Percentiles rank a stretch among this genome's conserved stretches.
Conservation (phyloP, 35 echinoderm and acorn worm species). For the Apostichopus japonicus region DNA sequence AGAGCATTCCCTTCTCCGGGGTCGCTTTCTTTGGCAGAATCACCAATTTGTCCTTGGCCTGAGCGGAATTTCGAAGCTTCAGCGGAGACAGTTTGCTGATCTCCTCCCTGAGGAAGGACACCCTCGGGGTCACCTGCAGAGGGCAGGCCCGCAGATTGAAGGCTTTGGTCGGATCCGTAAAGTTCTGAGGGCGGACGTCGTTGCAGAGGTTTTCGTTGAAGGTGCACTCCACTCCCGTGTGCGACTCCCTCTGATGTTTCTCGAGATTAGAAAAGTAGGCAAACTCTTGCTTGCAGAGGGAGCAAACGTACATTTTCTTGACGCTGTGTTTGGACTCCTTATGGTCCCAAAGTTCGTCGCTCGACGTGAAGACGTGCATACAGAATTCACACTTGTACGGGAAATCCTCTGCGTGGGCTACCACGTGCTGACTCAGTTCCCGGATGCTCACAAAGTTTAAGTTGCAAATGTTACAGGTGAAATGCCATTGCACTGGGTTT, state of each 20-base stretch:
- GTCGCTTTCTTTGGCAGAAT: slow-evolving; percentile 44
- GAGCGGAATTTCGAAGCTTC: slow-evolving; percentile 57
- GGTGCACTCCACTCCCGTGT: slow-evolving; percentile 56
- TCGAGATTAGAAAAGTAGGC: slow-evolving; percentile 88
- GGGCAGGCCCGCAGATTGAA: slow-evolving; percentile 29
- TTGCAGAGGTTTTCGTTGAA: slow-evolving; percentile 70
- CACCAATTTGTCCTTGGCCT: background rate
- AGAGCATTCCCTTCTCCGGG: slow-evolving; percentile 68
- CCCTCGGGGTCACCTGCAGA: slow-evolving; percentile 25
- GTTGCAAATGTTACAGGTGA: slow-evolving; percentile 90
- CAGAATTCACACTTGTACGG: slow-evolving; percentile 99
- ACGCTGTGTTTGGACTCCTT: slow-evolving; percentile 79
- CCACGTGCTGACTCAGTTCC: slow-evolving; percentile 78
- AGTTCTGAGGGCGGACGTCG: slow-evolving; percentile 83
- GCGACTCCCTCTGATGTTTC: slow-evolving; percentile 81
- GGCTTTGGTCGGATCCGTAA: slow-evolving; percentile 85
- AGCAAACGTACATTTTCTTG: slow-evolving; percentile 88
- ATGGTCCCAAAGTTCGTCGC: slow-evolving; percentile 64
- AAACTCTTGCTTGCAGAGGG: slow-evolving; percentile 91
- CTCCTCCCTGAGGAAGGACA: slow-evolving; percentile 78
- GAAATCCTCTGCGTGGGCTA: slow-evolving; percentile 84
- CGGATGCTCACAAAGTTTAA: slow-evolving; percentile 77
- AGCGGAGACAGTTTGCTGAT: slow-evolving; percentile 76
- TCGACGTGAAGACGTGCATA: slow-evolving; percentile 70
- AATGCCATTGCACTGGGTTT: slow-evolving; percentile 57